Percentiles rank a stretch among this genome's conserved stretches.
phyloP scores from a whole-genome alignment of 2,113 vertebrate species.

The Aptenodytes patagonicus region DNA sequence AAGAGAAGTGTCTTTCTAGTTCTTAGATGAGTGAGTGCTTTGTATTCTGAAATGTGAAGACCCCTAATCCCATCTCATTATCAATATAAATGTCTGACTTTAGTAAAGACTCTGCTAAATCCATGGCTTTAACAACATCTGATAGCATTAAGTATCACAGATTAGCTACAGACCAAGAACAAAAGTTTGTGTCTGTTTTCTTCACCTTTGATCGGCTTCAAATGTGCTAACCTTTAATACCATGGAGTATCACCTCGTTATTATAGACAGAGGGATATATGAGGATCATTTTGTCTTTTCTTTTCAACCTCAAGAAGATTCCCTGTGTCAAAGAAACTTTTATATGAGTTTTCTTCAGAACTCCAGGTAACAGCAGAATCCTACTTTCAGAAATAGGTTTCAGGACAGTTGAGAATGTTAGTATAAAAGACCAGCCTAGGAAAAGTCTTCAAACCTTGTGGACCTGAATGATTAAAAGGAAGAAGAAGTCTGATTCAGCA shows the following conservation, averaged over 20 bases:
- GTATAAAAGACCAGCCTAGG: background rate
- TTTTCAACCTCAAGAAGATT: background rate
- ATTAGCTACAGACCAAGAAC: background rate
- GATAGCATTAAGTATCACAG: background rate
- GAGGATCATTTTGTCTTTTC: background rate
- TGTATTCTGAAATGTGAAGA: background rate
- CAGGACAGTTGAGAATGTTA: background rate
- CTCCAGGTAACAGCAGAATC: background rate
- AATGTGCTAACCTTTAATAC: background rate
- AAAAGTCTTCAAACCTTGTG: background rate
- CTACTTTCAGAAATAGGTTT: background rate
- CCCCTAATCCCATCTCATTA: constrained; percentile 1
- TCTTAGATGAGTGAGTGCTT: background rate
- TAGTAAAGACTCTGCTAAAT: background rate
- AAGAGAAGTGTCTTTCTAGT: background rate
- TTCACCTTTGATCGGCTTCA: background rate
- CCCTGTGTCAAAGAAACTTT: background rate
- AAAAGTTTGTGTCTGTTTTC: background rate
- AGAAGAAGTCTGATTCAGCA: background rate
- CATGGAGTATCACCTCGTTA: background rate
- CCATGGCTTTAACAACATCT: background rate
- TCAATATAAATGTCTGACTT: background rate
- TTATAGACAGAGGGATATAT: background rate
- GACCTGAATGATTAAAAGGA: background rate
- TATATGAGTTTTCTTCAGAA: background rate